Evolutionary conservation across 2,888 invertebrate species (phyloP).

Genomic region (Tipula helvola): DNA sequence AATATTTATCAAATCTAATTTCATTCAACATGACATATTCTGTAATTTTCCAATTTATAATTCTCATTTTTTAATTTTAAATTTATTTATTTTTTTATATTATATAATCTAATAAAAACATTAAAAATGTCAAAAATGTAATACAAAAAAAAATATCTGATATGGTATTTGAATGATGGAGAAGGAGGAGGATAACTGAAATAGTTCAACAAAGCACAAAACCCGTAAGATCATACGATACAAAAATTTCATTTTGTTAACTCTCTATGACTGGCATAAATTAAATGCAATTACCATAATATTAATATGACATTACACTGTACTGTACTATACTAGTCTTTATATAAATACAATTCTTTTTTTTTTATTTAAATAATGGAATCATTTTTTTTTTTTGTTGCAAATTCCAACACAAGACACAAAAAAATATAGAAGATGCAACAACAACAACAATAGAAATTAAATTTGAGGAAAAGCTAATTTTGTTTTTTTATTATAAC

Average conservation of each 20-base stretch:
- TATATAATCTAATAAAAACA: background rate
- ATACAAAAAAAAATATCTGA: background rate
- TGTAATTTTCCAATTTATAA: slow-evolving; percentile 4
- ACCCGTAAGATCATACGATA: background rate
- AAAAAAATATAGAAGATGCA: background rate
- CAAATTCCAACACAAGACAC: background rate
- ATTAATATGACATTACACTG: background rate
- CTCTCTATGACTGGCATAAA: background rate
- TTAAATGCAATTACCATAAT: background rate
- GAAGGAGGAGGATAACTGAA: background rate
- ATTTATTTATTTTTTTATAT: background rate
- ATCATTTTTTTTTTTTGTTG: background rate
- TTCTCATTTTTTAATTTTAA: background rate
- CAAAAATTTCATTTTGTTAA: background rate
- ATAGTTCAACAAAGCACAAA: background rate
- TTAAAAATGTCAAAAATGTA: background rate
- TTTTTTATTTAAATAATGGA: background rate
- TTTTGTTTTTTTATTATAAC: background rate
- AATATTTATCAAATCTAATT: background rate
- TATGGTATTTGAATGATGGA: background rate
- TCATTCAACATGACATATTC: background rate
- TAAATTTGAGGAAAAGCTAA: background rate
- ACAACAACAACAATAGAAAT: background rate
- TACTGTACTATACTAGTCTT: background rate
- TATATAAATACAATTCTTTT: background rate